A percentile compares a stretch with the other conserved stretches of the same genome.
These are phyloP conservation scores for Zenarchopterus dispar DNA, from an alignment of 2,797 vertebrate genomes.

Conservation along the genomic window DNA sequence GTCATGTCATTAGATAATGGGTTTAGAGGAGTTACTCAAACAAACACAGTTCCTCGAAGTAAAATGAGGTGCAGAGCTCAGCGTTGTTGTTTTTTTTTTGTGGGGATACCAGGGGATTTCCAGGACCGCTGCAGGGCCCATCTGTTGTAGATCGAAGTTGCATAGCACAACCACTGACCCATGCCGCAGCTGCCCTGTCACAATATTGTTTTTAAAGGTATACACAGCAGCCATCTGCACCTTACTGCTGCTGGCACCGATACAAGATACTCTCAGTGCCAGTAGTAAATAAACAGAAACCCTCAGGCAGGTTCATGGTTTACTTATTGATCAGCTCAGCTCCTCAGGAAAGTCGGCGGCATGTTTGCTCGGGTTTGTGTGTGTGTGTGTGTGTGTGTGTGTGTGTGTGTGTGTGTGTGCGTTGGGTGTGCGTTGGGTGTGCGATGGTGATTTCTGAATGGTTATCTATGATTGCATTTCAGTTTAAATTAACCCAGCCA, in stretches of 20 bases:
- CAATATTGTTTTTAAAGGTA: conserved; percentile 75
- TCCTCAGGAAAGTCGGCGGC: conserved; percentile 34
- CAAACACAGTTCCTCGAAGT: conserved; percentile 71
- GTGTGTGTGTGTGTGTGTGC: too few species aligned
- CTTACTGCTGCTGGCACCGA: conserved; percentile 44
- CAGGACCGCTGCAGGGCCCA: conserved; percentile 69
- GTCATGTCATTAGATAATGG: conserved; percentile 76
- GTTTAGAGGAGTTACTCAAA: conserved; percentile 71
- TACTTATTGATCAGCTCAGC: conserved; percentile 56
- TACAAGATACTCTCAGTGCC: conserved; percentile 38
- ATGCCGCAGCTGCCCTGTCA: conserved; percentile 68
- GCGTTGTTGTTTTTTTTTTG: conserved; percentile 39
- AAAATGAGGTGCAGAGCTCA: conserved; percentile 55
- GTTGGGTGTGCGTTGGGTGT: conserved; percentile 32
- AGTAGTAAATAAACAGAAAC: conserved; percentile 40
- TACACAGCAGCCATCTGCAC: conserved; percentile 60
- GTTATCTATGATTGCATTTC: conserved; percentile 9
- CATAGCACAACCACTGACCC: conserved; percentile 71
- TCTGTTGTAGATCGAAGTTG: conserved; percentile 74
- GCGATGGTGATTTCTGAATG: conserved; percentile 15
- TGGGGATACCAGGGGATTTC: conserved; percentile 71
- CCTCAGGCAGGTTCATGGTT: conserved; percentile 46
- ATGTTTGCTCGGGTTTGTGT: conserved; percentile 29
- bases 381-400: too few species aligned
- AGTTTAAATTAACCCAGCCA: conserved; percentile 24